Percentiles rank a stretch among this genome's conserved stretches.
Conservation (phyloP, 2,113 vertebrate genomes). For the Agapornis roseicollis region DNA sequence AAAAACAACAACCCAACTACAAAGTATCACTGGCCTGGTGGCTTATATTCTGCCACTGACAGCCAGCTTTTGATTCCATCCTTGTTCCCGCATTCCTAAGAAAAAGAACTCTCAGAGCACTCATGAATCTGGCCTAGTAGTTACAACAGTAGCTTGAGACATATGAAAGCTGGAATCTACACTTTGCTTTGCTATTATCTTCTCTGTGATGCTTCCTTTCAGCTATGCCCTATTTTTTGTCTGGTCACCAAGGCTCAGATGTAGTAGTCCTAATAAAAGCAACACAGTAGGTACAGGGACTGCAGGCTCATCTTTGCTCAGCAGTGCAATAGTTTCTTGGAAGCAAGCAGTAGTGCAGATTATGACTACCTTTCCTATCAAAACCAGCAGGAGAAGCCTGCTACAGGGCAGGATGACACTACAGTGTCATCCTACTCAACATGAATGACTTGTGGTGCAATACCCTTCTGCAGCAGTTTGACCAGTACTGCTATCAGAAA, state of each 20-base stretch:
- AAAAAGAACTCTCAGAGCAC: neutral
- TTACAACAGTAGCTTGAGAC: neutral
- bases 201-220: neutral
- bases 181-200: neutral
- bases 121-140: neutral
- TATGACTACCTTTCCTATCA: slow-evolving; percentile 26
- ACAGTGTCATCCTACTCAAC: neutral
- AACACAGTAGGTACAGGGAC: slow-evolving; percentile 30
- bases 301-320: slow-evolving; percentile 48
- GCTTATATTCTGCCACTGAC: neutral
- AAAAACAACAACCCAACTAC: neutral
- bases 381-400: slow-evolving; percentile 39
- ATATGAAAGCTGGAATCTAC: neutral
- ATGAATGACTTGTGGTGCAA: neutral
- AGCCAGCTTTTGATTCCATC: neutral
- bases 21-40: neutral
- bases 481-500: neutral
- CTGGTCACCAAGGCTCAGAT: slow-evolving; percentile 27
- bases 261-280: slow-evolving; percentile 56
- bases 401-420: neutral
- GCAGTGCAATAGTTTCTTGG: slow-evolving; percentile 39
- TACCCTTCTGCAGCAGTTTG: neutral
- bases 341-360: slow-evolving; percentile 53
- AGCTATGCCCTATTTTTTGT: slow-evolving; percentile 34
- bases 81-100: neutral